Evolutionary conservation across 2,113 vertebrate species (phyloP).

Genomic region (Eonycteris spelaea): DNA sequence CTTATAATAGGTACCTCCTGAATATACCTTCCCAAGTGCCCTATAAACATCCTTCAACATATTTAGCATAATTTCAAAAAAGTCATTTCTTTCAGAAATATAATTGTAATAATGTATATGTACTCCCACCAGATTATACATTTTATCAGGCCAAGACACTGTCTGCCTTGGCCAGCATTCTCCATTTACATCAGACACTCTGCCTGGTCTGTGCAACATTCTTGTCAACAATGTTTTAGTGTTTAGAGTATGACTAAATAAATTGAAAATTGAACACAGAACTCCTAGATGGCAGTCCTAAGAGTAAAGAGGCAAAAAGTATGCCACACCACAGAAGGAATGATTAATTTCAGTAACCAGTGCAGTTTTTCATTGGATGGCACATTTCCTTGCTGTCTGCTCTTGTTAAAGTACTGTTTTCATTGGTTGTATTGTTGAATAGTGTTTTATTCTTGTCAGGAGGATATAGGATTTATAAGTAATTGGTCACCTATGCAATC

Average conservation of each 20-base stretch:
- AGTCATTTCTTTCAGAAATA: neutral
- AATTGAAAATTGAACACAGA: neutral
- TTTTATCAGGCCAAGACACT: neutral
- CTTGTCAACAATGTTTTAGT: neutral
- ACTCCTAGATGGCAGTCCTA: neutral
- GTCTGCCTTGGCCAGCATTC: neutral
- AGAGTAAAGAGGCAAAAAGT: neutral
- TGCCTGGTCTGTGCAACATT: neutral
- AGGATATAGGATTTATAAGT: neutral
- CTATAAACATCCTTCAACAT: neutral
- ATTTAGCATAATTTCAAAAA: neutral
- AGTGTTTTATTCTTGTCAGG: neutral
- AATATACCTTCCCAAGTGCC: neutral
- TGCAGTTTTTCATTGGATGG: neutral
- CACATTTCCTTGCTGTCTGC: neutral
- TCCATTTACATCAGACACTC: neutral
- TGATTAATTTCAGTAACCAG: neutral
- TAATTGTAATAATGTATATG: neutral
- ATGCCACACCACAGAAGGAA: neutral
- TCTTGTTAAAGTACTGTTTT: neutral
- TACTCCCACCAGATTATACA: neutral
- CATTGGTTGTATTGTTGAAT: neutral
- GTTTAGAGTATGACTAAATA: neutral
- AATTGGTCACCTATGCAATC: neutral
- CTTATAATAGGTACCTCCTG: neutral